phyloP scores from a whole-genome alignment of 2,113 vertebrate species.

The Acanthisitta chloris region DNA sequence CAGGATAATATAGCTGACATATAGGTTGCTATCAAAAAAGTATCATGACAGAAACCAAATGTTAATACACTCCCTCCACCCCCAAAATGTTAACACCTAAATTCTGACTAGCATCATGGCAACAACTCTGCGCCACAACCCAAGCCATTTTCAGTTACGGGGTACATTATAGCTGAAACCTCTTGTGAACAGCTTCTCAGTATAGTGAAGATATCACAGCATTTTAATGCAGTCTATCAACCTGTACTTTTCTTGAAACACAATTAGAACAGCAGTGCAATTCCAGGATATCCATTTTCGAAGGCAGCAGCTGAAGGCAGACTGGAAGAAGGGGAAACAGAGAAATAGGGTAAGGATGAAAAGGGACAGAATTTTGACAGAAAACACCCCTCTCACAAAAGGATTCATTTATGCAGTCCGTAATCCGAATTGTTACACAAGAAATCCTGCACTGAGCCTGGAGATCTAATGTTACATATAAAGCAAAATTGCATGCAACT shows the following conservation, averaged over 20 bases:
- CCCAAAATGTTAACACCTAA: background rate
- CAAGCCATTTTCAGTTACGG: background rate
- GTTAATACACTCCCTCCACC: fast-evolving
- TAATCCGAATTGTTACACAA: constrained; percentile 23
- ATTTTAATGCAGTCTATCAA: background rate
- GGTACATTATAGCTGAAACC: background rate
- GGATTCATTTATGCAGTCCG: background rate
- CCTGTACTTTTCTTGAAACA: background rate
- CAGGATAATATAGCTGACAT: background rate
- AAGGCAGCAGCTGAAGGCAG: background rate
- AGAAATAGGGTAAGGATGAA: background rate
- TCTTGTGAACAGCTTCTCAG: background rate
- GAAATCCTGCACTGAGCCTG: background rate
- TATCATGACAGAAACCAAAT: background rate
- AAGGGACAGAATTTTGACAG: background rate
- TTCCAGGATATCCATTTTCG: background rate
- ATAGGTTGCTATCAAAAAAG: background rate
- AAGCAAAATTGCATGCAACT: background rate
- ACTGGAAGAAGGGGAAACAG: background rate
- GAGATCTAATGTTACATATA: background rate
- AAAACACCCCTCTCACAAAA: background rate
- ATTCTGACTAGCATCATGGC: background rate
- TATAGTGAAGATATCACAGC: background rate
- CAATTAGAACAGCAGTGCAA: background rate
- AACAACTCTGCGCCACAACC: background rate